These are phyloP conservation scores for Xylota sylvarum DNA, from an alignment of 2,888 invertebrate species.

Conservation along the genomic window DNA sequence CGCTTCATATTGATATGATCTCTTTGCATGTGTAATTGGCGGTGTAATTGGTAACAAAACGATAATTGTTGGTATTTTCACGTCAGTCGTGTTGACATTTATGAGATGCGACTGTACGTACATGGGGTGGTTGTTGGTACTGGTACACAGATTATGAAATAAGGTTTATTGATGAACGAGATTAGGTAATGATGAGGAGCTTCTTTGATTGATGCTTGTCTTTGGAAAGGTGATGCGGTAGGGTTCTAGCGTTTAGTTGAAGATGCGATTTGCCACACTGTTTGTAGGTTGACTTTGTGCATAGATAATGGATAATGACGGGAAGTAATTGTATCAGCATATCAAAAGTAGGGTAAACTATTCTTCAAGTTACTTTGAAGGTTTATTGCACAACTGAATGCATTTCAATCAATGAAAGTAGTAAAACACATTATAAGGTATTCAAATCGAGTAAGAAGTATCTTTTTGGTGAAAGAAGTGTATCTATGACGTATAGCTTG, in stretches of 20 bases:
- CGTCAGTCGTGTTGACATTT: slow-evolving; percentile 70
- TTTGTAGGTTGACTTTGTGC: too few relatives aligned
- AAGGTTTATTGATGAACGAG: slow-evolving; percentile 46
- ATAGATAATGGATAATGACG: slow-evolving; percentile 7
- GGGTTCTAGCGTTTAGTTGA: not conserved
- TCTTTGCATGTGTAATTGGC: slow-evolving; percentile 76
- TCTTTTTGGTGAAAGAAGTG: not conserved
- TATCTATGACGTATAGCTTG: too few relatives aligned
- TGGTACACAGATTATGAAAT: slow-evolving; percentile 29
- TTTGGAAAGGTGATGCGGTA: not conserved
- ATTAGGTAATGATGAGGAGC: slow-evolving; percentile 13
- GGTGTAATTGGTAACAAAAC: slow-evolving; percentile 75
- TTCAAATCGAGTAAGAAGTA: too few relatives aligned
- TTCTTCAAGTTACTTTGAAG: too few relatives aligned
- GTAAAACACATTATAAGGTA: too few relatives aligned
- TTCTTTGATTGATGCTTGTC: not conserved
- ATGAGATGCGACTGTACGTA: slow-evolving; percentile 44
- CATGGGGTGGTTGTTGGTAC: slow-evolving; percentile 9
- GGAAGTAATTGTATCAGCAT: not conserved
- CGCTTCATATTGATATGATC: slow-evolving; percentile 56
- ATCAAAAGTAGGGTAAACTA: too few relatives aligned
- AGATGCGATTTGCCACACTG: too few relatives aligned
- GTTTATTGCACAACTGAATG: too few relatives aligned
- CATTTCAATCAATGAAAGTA: too few relatives aligned
- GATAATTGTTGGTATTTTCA: slow-evolving; percentile 67